Percentiles rank a stretch among this genome's conserved stretches.
These are phyloP conservation scores for Dolomedes plantarius DNA, from an alignment of 2,888 invertebrate genomes.

Conservation along the genomic window DNA sequence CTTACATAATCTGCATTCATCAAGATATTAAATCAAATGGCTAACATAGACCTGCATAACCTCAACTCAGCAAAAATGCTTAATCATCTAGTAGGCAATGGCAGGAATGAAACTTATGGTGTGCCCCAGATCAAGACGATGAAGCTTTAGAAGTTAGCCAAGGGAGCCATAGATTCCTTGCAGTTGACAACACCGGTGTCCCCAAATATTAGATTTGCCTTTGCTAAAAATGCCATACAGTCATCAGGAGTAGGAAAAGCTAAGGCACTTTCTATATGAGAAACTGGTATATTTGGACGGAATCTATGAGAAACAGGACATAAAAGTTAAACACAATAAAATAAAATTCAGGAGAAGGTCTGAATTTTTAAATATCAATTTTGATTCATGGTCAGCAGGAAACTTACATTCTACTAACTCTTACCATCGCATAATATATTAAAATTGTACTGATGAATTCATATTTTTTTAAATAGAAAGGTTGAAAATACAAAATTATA, in stretches of 20 bases:
- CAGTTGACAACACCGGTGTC: conserved; percentile 86
- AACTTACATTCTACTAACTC: too few species aligned
- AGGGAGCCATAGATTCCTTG: conserved; percentile 80
- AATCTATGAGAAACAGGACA: conserved; percentile 82
- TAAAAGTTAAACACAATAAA: conserved; percentile 11
- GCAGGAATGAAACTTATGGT: neutral
- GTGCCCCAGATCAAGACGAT: neutral
- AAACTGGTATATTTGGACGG: conserved; percentile 92
- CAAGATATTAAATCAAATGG: too few species aligned
- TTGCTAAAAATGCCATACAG: conserved; percentile 90
- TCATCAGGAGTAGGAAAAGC: conserved; percentile 89
- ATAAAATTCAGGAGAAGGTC: neutral
- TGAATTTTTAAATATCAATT: neutral
- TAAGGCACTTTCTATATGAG: conserved; percentile 90
- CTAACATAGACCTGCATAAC: too few species aligned
- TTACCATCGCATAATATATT: too few species aligned
- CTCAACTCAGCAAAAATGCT: too few species aligned
- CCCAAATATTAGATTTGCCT: conserved; percentile 81
- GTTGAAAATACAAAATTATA: too few species aligned
- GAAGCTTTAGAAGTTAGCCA: conserved; percentile 56
- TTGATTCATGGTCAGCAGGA: too few species aligned
- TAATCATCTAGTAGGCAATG: conserved; percentile 5
- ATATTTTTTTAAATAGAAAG: too few species aligned
- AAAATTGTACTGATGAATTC: too few species aligned
- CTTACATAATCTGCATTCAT: too few species aligned